These are phyloP conservation scores for Lagopus muta DNA, from an alignment of 2,113 vertebrate species.

Conservation along the genomic window DNA sequence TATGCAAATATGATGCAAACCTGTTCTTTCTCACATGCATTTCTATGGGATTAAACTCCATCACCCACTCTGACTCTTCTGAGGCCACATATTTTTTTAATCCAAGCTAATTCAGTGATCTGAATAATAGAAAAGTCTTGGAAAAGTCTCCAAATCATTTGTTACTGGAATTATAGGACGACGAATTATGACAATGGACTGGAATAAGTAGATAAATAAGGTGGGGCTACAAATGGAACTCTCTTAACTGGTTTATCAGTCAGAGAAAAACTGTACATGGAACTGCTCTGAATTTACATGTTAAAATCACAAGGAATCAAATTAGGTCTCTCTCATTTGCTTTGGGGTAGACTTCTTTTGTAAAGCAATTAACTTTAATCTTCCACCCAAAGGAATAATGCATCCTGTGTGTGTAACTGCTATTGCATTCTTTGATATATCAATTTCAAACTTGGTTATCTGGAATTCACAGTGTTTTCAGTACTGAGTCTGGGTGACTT, in stretches of 20 bases:
- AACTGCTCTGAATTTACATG: not conserved
- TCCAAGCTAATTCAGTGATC: not conserved
- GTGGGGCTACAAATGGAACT: not conserved
- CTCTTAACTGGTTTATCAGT: not conserved
- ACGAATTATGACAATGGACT: not conserved
- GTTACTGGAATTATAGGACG: not conserved
- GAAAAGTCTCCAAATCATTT: not conserved
- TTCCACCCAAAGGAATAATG: not conserved
- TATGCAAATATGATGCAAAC: not conserved
- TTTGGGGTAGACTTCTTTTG: not conserved
- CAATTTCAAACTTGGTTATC: not conserved
- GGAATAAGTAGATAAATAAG: not conserved
- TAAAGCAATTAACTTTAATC: not conserved
- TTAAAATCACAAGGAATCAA: not conserved
- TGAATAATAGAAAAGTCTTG: not conserved
- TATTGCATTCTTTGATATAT: not conserved
- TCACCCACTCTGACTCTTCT: not conserved
- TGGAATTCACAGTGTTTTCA: not conserved
- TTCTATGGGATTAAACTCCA: not conserved
- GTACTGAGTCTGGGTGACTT: not conserved
- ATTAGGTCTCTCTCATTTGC: not conserved
- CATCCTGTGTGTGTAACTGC: not conserved
- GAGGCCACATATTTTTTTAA: not conserved
- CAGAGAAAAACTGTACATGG: not conserved
- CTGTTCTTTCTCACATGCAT: not conserved